phyloP scores from a whole-genome alignment of 2,888 invertebrate species.

The Clunio marinus region DNA sequence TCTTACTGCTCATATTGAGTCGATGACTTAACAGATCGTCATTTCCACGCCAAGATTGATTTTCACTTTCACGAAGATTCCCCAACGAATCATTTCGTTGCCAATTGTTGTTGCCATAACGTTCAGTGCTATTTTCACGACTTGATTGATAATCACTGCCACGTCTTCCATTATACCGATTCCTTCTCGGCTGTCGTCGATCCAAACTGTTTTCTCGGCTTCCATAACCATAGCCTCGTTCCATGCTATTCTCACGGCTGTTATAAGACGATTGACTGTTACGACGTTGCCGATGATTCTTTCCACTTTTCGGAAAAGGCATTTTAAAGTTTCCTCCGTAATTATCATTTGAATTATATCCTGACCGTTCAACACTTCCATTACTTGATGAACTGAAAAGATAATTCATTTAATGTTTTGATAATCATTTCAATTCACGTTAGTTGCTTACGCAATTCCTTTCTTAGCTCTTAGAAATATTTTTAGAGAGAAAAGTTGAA shows the following conservation, averaged over 20 bases:
- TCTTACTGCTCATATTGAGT: slow-evolving; percentile 15
- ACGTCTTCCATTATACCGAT: slow-evolving; percentile 28
- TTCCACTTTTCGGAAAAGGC: slow-evolving; percentile 24
- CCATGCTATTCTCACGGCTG: slow-evolving; percentile 41
- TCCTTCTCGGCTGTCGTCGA: slow-evolving; percentile 29
- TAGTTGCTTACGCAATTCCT: slow-evolving; percentile 28
- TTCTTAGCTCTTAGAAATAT: slow-evolving; percentile 27
- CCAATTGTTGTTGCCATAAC: slow-evolving; percentile 15
- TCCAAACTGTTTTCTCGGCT: slow-evolving; percentile 40
- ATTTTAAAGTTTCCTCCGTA: slow-evolving; percentile 22
- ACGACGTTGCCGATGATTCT: slow-evolving; percentile 14
- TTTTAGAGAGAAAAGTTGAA: not conserved
- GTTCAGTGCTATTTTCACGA: slow-evolving; percentile 37
- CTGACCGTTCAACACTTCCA: slow-evolving; percentile 19
- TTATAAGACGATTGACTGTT: slow-evolving; percentile 41
- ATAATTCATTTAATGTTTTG: slow-evolving; percentile 7
- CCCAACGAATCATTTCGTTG: slow-evolving; percentile 15
- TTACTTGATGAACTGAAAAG: slow-evolving; percentile 34
- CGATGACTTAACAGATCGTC: not conserved
- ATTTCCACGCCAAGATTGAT: slow-evolving; percentile 9
- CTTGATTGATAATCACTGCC: slow-evolving; percentile 36
- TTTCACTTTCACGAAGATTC: slow-evolving; percentile 13
- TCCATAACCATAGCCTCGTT: slow-evolving; percentile 37
- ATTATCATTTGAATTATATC: slow-evolving; percentile 21
- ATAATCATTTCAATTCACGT: not conserved